Base-by-base conservation (phyloP, 2,113 vertebrate species). In the Nematolebias whitei region DNA sequence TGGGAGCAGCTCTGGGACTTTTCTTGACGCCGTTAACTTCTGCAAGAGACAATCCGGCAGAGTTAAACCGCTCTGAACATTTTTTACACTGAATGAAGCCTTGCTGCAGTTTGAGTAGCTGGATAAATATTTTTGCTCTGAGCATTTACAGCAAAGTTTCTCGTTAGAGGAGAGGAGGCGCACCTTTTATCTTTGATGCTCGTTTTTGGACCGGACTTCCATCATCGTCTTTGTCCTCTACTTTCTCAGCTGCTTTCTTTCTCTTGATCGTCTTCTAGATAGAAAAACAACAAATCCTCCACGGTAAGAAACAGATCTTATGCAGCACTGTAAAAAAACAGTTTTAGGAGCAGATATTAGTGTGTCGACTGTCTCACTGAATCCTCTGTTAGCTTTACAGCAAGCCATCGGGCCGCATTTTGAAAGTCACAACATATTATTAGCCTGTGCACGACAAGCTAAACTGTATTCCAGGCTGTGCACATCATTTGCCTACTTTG, bases 221-320 rank as follows among this genome's bases (percentile, higher is more conserved):
- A 2, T 86, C 83, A 0, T 43, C 14, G 7, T 84, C 87, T 7
- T 14, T 43, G 9, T 73, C 64, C 2, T 66, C 71, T 1, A 3
- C 78, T 26, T 54, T 61, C 3, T 62, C 68, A 0, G 47, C 52
- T 0, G 13, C 64, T 39, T 72, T 86, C 81, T 89, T 92, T 52
- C 90, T 84, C 70, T 90, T 92, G 16, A 48, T 26, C 5, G 12
- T 7, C 68, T 88, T 89, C 83, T 88, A 58, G 3, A 71, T 41
- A 9, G 26, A 50, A 13, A 54, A 15, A 8, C 16, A 68, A 10
- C 1, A 47, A 1, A 32, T 23, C 2, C 44, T 10, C 9, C 32
- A 6, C 32, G 5, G 32, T 29, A 29, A 29, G 26, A 29, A 29
- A 29, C 3, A 29, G 26, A 29, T 7, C 3, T 4, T 2, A 35